Conservation (phyloP, 2,888 invertebrate genomes). For the Cynaeus angustus region DNA sequence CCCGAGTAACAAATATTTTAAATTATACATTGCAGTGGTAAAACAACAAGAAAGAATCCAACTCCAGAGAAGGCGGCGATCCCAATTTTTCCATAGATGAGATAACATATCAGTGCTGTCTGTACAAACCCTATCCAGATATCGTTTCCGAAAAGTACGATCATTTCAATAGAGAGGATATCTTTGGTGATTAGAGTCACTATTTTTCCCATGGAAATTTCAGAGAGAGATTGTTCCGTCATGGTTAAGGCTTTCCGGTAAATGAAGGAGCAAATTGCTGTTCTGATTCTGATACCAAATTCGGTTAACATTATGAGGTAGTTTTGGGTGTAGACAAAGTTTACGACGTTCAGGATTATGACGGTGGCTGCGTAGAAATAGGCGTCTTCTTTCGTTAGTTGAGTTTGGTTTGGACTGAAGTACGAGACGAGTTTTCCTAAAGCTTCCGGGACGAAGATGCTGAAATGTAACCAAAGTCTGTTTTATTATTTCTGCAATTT, state of each 20-base stretch:
- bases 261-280: conserved; percentile 82
- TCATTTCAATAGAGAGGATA: conserved; percentile 90
- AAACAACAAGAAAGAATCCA: conserved; percentile 70
- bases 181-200: conserved; percentile 95
- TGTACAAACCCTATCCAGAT: conserved; percentile 93
- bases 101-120: conserved; percentile 84
- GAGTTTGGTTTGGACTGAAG: conserved; percentile 57
- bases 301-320: conserved; percentile 77
- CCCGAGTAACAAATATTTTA: not conserved
- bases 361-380: conserved; percentile 82
- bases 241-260: conserved; percentile 77
- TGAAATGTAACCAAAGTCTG: no score
- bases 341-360: conserved; percentile 74
- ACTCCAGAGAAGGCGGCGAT: conserved; percentile 74
- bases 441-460: conserved; percentile 52
- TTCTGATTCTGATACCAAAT: conserved; percentile 81
- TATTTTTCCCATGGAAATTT: conserved; percentile 81
- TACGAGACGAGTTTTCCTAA: conserved; percentile 61
- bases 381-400: conserved; percentile 73
- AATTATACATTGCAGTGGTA: conserved; percentile 69
- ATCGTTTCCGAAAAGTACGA: conserved; percentile 90
- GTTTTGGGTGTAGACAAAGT: conserved; percentile 80
- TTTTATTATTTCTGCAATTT: no score
- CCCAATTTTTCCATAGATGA: conserved; percentile 80
- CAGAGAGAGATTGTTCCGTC: conserved; percentile 75